Conservation (phyloP, 35 echinoderm and acorn worm genomes). For the Amphiura filiformis region DNA sequence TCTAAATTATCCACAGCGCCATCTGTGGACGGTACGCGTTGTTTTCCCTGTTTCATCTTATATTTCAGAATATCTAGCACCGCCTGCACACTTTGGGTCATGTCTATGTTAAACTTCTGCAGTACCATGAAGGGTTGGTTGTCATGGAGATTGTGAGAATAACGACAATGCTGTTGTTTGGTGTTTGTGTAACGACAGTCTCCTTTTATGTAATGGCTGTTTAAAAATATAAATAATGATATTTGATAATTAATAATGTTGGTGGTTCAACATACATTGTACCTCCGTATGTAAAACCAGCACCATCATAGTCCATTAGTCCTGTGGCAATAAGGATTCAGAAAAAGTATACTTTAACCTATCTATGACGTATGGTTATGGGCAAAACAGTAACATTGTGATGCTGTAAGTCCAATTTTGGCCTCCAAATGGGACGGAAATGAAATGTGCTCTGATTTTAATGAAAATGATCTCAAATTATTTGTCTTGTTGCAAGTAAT, state of each 20-base stretch:
- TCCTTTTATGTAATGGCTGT: neutral
- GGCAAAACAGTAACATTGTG: too few species aligned
- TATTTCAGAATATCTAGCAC: neutral
- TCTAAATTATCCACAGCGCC: neutral
- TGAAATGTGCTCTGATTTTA: too few species aligned
- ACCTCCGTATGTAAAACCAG: neutral
- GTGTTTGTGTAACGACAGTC: neutral
- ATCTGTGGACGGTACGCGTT: neutral
- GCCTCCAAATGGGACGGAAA: too few species aligned
- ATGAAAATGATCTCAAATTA: too few species aligned
- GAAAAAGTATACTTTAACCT: too few species aligned
- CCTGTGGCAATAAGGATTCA: too few species aligned
- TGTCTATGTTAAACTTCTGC: neutral
- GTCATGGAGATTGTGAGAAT: neutral
- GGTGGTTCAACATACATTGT: neutral
- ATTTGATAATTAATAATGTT: neutral
- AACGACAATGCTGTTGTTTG: neutral
- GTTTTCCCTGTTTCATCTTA: neutral
- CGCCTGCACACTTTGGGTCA: neutral
- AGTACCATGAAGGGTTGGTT: neutral
- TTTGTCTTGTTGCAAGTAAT: too few species aligned
- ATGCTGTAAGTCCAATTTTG: too few species aligned
- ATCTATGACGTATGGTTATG: too few species aligned
- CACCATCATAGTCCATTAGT: neutral
- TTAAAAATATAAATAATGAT: neutral